phyloP scores from a whole-genome alignment of 2,797 vertebrate genomes.

The Heterohyrax brucei region DNA sequence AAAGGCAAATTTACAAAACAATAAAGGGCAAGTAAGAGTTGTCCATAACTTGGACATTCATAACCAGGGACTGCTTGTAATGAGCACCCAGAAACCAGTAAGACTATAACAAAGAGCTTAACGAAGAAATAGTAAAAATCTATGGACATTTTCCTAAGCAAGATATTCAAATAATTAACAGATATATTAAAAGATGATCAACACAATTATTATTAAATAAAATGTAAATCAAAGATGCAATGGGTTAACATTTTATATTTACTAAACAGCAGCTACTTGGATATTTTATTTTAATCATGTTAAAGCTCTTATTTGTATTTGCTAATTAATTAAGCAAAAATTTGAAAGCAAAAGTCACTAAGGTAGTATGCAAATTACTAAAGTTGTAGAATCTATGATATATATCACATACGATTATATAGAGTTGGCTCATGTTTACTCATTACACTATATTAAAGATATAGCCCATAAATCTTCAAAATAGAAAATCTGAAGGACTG shows the following conservation, averaged over 20 bases:
- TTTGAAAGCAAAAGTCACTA: not conserved
- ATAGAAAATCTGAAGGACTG: not conserved
- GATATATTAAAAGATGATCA: not conserved
- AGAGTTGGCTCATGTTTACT: not conserved
- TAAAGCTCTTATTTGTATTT: not conserved
- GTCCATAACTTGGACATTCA: no score
- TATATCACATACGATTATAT: not conserved
- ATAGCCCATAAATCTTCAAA: not conserved
- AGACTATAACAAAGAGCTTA: not conserved
- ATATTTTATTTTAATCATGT: not conserved
- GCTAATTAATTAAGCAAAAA: not conserved
- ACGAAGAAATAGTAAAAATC: not conserved
- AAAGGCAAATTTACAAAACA: no score
- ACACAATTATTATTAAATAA: not conserved
- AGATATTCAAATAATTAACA: not conserved
- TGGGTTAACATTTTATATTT: not conserved
- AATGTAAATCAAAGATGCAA: not conserved
- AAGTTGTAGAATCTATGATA: not conserved
- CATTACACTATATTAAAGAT: not conserved
- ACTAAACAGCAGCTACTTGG: not conserved
- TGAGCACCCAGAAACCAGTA: not conserved
- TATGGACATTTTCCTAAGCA: not conserved
- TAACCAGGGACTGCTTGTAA: not conserved
- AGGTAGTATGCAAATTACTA: not conserved
- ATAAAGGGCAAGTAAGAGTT: no score